Conservation (phyloP, 2,797 vertebrate genomes). For the Thamnophis elegans region DNA sequence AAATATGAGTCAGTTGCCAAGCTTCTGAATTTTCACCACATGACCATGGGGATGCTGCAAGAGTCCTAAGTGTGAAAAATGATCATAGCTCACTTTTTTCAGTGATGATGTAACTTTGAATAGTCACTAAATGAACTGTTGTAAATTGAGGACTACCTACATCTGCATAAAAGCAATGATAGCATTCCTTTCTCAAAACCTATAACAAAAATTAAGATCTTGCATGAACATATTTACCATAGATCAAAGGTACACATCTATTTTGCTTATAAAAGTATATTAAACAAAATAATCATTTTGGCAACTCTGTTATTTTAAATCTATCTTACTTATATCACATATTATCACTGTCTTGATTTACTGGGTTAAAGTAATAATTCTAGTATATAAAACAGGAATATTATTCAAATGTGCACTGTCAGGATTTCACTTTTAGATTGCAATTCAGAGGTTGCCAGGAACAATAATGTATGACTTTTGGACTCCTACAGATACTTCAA, state of each 20-base stretch:
- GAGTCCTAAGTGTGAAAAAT: no score
- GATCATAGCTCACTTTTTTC: no score
- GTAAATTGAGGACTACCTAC: no score
- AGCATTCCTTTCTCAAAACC: constrained; percentile 29
- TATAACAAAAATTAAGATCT: constrained; percentile 43
- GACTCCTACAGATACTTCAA: not conserved
- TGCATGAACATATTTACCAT: constrained; percentile 46
- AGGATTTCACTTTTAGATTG: not conserved
- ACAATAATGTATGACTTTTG: not conserved
- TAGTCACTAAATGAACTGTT: no score
- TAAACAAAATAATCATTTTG: not conserved
- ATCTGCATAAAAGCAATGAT: constrained; percentile 21
- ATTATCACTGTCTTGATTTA: not conserved
- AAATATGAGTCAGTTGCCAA: no score
- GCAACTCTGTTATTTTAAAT: not conserved
- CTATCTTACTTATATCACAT: not conserved
- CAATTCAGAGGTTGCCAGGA: not conserved
- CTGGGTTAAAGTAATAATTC: not conserved
- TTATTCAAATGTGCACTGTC: not conserved
- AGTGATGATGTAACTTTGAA: no score
- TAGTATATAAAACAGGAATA: not conserved
- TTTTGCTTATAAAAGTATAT: constrained; percentile 9
- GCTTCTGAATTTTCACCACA: no score
- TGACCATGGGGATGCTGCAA: no score
- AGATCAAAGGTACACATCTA: not conserved